Evolutionary conservation across 1,140 invertebrate species (phyloP).

Genomic region (Leptopilina boulardi): DNA sequence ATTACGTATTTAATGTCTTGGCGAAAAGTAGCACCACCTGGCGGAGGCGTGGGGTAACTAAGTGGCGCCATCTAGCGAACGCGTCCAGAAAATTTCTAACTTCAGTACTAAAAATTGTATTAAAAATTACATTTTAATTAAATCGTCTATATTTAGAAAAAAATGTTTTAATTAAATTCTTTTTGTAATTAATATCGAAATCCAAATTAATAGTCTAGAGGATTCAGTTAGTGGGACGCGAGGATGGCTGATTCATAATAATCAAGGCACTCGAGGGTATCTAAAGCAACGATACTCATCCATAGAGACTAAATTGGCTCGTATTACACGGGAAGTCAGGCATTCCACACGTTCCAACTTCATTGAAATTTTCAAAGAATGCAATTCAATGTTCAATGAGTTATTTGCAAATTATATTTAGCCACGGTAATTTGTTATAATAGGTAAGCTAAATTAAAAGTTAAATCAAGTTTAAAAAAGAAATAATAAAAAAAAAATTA

Average conservation of each 20-base stretch:
- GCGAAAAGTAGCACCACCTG: too few species aligned
- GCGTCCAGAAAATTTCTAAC: too few species aligned
- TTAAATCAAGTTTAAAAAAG: too few species aligned
- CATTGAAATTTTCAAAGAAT: constrained; percentile 21
- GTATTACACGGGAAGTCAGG: constrained; percentile 3
- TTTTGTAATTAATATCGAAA: neutral
- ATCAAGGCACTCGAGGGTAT: constrained; percentile 6
- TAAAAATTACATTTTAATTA: too few species aligned
- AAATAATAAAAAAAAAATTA: too few species aligned
- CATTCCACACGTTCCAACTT: constrained; percentile 22
- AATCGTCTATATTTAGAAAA: neutral
- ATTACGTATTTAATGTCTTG: too few species aligned
- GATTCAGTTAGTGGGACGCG: neutral
- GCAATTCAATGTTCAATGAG: constrained; percentile 1
- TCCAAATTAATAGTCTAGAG: neutral
- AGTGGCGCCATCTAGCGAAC: too few species aligned
- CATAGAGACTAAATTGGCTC: neutral
- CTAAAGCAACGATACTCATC: constrained; percentile 11
- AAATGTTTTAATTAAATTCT: constrained; percentile 15
- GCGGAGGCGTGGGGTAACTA: too few species aligned
- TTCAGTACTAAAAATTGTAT: too few species aligned
- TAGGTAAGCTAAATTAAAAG: too few species aligned
- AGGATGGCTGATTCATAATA: constrained; percentile 10
- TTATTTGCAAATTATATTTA: neutral
- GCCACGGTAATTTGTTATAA: neutral